Evolutionary conservation across 2,888 invertebrate genomes (phyloP).

Genomic region (Heliconius cydno): DNA sequence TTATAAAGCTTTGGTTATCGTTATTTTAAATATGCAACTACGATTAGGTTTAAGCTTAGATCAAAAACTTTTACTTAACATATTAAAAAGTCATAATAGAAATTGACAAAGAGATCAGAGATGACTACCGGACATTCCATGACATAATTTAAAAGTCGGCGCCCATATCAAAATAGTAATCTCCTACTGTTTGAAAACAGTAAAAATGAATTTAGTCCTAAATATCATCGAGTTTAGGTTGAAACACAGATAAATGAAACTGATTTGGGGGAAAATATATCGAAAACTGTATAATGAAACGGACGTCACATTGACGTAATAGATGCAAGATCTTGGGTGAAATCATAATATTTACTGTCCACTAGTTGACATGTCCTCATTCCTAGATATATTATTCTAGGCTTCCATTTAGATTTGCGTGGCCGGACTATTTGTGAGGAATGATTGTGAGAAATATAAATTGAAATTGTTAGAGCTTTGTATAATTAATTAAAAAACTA

Average conservation of each 20-base stretch:
- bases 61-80: conserved; percentile 62
- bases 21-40: conserved; percentile 59
- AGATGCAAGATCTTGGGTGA: conserved; percentile 77
- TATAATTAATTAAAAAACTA: background rate
- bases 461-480: conserved; percentile 36
- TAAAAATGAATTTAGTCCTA: conserved; percentile 63
- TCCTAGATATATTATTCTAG: conserved; percentile 71
- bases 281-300: conserved; percentile 73
- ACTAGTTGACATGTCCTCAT: conserved; percentile 68
- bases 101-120: conserved; percentile 70
- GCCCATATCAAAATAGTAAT: conserved; percentile 74
- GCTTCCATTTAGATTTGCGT: conserved; percentile 44
- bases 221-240: conserved; percentile 59
- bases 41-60: conserved; percentile 61
- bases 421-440: conserved; percentile 29
- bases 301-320: conserved; percentile 82
- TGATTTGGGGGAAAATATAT: conserved; percentile 63
- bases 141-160: conserved; percentile 75
- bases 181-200: conserved; percentile 53
- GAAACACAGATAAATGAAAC: conserved; percentile 50
- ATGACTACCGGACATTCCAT: conserved; percentile 77
- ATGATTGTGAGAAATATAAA: conserved; percentile 24
- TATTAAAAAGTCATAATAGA: conserved; percentile 58
- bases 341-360: conserved; percentile 79
- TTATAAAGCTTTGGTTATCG: conserved; percentile 62